Evolutionary conservation across 2,888 invertebrate genomes (phyloP), one percentile per base, ranked within the genome.

Genomic region (Phlogophora meticulosa): DNA sequence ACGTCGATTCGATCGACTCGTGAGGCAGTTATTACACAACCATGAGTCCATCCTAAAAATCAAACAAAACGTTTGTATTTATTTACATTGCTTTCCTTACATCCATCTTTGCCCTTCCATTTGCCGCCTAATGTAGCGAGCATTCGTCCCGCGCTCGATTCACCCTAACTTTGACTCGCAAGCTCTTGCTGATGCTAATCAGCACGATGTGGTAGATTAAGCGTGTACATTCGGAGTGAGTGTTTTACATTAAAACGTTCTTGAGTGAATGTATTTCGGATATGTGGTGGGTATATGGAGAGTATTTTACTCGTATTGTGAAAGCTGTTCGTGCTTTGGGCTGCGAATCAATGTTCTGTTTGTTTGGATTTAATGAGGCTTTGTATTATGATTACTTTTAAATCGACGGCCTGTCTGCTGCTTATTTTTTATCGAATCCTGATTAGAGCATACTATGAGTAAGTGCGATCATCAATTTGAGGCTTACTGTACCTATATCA

Each of bases 51-150:
- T 28, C 28, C 28, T 28, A 4, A 7, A 46, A n/a, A 48, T 17
- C 13, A 53, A n/a, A 5, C n/a, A 45, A 62, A 38, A 24, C 20
- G 40, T 43, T n/a, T 32, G 20, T 34, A 59, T 56, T 38, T 20
- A 20, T 38, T 43, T n/a, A 28, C 28, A 17, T 34, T 15, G 10
- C 4, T 0, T 49, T 42, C 9, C 1, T 9, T 61, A 73, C 55
- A 75, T 78, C 60, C 75, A 74, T 61, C 77, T 76, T 61, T 71
- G 59, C 72, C 69, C 80, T 79, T 84, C 85, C 83, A 86, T 84
- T 85, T 82, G 69, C 72, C 72, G 80, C 78, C 76, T 86, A 88
- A 87, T 89, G 85, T 85, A 74, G 70, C 84, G 80, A 80, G 71
- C 32, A 34, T 43, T 57, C 49, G 28, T 57, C 40, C 22, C 63